These are phyloP conservation scores for Adela reaumurella DNA, from an alignment of 2,888 invertebrate species.

Conservation along the genomic window DNA sequence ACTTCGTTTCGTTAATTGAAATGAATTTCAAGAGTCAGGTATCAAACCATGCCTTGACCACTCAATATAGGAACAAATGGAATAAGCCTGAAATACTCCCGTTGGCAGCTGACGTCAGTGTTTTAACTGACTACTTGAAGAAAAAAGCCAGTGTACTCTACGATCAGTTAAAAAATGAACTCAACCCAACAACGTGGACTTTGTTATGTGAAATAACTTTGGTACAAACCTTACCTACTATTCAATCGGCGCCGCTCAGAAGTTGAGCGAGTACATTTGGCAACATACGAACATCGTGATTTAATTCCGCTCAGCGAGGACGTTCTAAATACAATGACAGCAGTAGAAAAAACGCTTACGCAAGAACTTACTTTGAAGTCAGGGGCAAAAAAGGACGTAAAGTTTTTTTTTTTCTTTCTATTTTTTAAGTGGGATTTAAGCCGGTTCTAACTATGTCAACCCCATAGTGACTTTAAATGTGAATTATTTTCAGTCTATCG, in stretches of 20 bases:
- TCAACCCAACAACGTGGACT: neutral
- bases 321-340: conserved; percentile 2
- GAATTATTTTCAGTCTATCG: no score
- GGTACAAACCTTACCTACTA: conserved; percentile 4
- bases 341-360: conserved; percentile 1
- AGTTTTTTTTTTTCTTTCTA: no score
- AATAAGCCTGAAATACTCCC: conserved; percentile 1
- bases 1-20: neutral
- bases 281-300: conserved; percentile 1
- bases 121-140: neutral
- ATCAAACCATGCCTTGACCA: conserved; percentile 3
- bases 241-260: conserved; percentile 4
- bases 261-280: conserved; percentile 3
- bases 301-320: conserved; percentile 3
- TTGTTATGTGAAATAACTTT: neutral
- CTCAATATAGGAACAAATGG: conserved; percentile 3
- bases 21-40: conserved; percentile 3
- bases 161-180: neutral
- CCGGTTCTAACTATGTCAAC: no score
- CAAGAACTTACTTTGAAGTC: conserved; percentile 2
- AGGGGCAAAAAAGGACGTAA: neutral
- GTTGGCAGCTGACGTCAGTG: neutral
- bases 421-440: no score
- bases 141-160: neutral
- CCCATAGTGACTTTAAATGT: no score